Conservation (phyloP, 2,113 vertebrate species). For the Heterotis niloticus region DNA sequence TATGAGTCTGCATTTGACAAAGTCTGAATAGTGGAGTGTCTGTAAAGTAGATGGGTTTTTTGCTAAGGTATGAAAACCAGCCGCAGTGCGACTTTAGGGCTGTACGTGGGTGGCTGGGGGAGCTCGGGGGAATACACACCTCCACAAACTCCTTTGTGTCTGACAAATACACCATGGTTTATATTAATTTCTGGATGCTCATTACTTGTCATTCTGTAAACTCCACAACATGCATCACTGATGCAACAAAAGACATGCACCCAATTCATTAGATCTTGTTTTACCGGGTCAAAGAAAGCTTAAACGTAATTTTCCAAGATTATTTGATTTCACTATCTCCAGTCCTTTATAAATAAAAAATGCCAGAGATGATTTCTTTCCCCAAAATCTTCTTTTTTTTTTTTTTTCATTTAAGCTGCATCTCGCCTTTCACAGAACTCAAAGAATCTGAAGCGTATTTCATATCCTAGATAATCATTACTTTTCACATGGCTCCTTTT, state of each 20-base stretch:
- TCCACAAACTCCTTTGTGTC: constrained; percentile 28
- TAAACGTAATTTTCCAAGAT: constrained; percentile 2
- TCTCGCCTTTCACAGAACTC: background rate
- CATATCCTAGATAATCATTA: constrained; percentile 29
- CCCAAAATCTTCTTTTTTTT: too few species aligned
- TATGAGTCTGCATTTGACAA: constrained; percentile 25
- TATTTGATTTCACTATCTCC: constrained; percentile 17
- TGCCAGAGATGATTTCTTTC: constrained; percentile 1
- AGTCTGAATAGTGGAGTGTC: constrained; percentile 8
- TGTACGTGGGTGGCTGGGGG: constrained; percentile 18
- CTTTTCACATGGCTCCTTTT: constrained; percentile 23
- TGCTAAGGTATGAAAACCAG: constrained; percentile 2
- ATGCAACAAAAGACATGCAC: constrained; percentile 39
- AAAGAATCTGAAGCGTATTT: constrained; percentile 19
- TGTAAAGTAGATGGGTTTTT: constrained; percentile 5
- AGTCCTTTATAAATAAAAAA: constrained; percentile 15
- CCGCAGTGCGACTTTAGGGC: background rate
- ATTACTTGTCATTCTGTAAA: constrained; percentile 33
- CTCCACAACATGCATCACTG: constrained; percentile 34
- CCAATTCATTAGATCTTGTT: constrained; percentile 22
- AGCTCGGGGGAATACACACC: constrained; percentile 20
- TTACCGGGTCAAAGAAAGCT: background rate
- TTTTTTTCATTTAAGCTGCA: constrained; percentile 10
- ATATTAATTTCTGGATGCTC: constrained; percentile 30
- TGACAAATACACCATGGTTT: constrained; percentile 32